These are phyloP conservation scores for Drosophila heteroneura DNA, from an alignment of 2,888 invertebrate species.

Conservation along the genomic window DNA sequence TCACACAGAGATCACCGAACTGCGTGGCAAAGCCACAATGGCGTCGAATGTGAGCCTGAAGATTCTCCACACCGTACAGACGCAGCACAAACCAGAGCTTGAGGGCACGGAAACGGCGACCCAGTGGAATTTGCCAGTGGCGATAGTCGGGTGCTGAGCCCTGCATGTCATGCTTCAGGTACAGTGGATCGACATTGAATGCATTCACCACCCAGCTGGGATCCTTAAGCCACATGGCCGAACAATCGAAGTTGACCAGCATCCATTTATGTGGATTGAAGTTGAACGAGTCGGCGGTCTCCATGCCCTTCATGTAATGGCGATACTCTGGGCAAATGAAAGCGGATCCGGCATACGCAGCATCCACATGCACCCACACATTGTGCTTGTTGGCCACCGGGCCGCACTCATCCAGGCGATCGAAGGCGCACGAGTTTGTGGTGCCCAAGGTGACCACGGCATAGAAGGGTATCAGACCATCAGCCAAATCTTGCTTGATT, in stretches of 20 bases:
- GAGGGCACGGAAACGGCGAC: constrained; percentile 95
- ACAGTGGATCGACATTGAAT: constrained; percentile 98
- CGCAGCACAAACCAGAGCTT: constrained; percentile 98
- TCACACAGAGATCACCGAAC: constrained; percentile 91
- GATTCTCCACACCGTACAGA: constrained; percentile 94
- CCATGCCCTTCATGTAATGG: constrained; percentile 93
- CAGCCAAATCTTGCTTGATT: constrained; percentile 93
- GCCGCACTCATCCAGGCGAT: constrained; percentile 94
- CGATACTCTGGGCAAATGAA: constrained; percentile 99
- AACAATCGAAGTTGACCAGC: constrained; percentile 99
- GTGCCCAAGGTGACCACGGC: constrained; percentile 97
- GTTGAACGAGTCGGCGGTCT: constrained; percentile 97
- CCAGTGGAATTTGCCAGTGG: constrained; percentile 98
- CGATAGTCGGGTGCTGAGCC: constrained; percentile 96
- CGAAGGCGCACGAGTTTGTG: constrained; percentile 98
- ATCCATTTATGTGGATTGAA: constrained; percentile 99
- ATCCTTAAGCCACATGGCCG: constrained; percentile 98
- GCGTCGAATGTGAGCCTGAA: constrained; percentile 94
- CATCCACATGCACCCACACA: constrained; percentile 98
- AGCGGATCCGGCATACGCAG: constrained; percentile 97
- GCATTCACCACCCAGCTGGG: constrained; percentile 96
- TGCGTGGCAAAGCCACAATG: constrained; percentile 94
- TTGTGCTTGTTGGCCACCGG: constrained; percentile 92
- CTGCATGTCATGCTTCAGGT: constrained; percentile 97
- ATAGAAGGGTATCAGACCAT: constrained; percentile 98